Conservation (phyloP, 2,888 invertebrate genomes). For the Cheilosia scutellata region DNA sequence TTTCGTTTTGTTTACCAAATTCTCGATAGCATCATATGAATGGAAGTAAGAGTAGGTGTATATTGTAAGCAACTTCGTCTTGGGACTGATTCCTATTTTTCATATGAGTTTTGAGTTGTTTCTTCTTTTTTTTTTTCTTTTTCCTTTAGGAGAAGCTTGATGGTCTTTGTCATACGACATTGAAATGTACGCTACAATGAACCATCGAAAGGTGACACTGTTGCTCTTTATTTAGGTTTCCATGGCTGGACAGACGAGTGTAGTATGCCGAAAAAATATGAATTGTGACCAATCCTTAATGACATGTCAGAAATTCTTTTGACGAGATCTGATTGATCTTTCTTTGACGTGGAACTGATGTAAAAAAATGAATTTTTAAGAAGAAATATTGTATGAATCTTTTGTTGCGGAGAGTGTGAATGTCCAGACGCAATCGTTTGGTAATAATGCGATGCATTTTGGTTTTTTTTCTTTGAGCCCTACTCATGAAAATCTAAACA, state of each 20-base stretch:
- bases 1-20: slow-evolving; percentile 43
- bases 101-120: slow-evolving; percentile 14
- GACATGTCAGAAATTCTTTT: slow-evolving; percentile 76
- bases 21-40: slow-evolving; percentile 67
- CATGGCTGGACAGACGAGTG: slow-evolving; percentile 59
- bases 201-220: slow-evolving; percentile 70
- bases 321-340: slow-evolving; percentile 75
- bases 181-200: slow-evolving; percentile 49
- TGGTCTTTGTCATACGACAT: slow-evolving; percentile 66
- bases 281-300: slow-evolving; percentile 76
- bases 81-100: slow-evolving; percentile 65
- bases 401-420: slow-evolving; percentile 68
- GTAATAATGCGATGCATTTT: slow-evolving; percentile 60
- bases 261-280: slow-evolving; percentile 74
- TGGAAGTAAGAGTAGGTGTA: slow-evolving; percentile 64
- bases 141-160: slow-evolving; percentile 31
- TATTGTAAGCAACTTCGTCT: slow-evolving; percentile 55
- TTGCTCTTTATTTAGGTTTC: slow-evolving; percentile 34
- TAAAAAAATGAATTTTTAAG: slow-evolving; percentile 34
- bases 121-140: slow-evolving; percentile 10
- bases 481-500: slow-evolving; percentile 19
- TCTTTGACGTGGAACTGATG: slow-evolving; percentile 76
- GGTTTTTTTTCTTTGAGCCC: neutral
- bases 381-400: slow-evolving; percentile 32
- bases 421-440: slow-evolving; percentile 70